phyloP scores from a whole-genome alignment of 2,797 vertebrate genomes.

The Thaleichthys pacificus region DNA sequence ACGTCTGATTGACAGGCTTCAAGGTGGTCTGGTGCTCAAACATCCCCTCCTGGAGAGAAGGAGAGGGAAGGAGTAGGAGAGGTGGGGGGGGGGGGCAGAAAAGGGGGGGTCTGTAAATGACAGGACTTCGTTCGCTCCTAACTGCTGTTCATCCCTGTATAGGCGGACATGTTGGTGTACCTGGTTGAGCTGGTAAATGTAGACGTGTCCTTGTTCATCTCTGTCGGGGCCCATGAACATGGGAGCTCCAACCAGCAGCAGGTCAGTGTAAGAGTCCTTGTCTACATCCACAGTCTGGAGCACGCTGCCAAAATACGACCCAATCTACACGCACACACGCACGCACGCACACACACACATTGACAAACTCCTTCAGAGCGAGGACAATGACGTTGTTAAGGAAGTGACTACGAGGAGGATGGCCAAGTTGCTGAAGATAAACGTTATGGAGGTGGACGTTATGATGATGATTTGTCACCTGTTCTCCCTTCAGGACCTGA shows the following conservation, averaged over 20 bases:
- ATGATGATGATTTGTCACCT: conserved; percentile 69
- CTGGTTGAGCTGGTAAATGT: conserved; percentile 86
- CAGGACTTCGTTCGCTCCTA: background rate
- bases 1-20: conserved; percentile 87
- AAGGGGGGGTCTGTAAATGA: background rate
- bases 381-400: background rate
- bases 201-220: conserved; percentile 94
- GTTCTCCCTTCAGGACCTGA: conserved; percentile 88
- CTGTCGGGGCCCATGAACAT: conserved; percentile 95
- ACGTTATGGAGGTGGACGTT: background rate
- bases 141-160: too few species aligned
- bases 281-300: conserved; percentile 88
- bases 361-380: too few species aligned
- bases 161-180: conserved; percentile 57
- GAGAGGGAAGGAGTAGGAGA: background rate
- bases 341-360: conserved; percentile 1
- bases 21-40: conserved; percentile 88
- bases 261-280: conserved; percentile 84
- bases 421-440: background rate
- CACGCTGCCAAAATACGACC: conserved; percentile 94
- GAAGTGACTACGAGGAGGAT: background rate
- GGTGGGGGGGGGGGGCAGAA: too few species aligned
- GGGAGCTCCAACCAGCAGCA: conserved; percentile 91
- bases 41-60: conserved; percentile 63
- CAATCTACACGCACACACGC: conserved; percentile 78